Evolutionary conservation across 2,113 vertebrate genomes (phyloP).

Genomic region (Podocnemis expansa): DNA sequence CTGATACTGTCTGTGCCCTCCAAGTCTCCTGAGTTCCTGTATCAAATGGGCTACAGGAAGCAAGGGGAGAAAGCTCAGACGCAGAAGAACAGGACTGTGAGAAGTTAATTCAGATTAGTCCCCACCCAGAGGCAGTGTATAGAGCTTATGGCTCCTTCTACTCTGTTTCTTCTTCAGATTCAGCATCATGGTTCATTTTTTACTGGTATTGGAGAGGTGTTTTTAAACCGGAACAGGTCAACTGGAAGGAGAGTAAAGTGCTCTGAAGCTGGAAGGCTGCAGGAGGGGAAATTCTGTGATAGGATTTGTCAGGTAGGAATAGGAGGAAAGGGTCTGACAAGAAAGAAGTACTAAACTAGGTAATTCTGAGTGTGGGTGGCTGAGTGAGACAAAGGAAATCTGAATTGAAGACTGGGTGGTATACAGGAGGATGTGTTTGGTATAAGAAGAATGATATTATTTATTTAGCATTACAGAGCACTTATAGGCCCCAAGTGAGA

Average conservation of each 20-base stretch:
- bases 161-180: conserved; percentile 1
- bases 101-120: conserved; percentile 37
- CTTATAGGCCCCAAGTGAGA: neutral
- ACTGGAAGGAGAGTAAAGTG: neutral
- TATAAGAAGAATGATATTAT: neutral
- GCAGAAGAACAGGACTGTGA: neutral
- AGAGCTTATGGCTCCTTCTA: neutral
- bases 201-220: too few relatives aligned
- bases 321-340: neutral
- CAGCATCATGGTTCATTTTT: neutral
- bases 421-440: neutral
- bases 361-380: neutral
- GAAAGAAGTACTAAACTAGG: neutral
- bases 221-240: conserved; percentile 15
- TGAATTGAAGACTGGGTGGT: neutral
- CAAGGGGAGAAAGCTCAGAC: too few relatives aligned
- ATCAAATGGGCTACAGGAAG: too few relatives aligned
- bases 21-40: neutral
- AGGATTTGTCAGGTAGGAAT: too few relatives aligned
- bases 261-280: neutral
- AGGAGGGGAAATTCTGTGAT: too few relatives aligned
- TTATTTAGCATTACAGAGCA: neutral
- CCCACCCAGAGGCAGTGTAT: conserved; percentile 12
- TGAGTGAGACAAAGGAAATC: neutral
- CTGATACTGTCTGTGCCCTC: neutral